These are phyloP conservation scores for Kradibia gibbosae DNA, from an alignment of 1,140 invertebrate species.

Conservation along the genomic window DNA sequence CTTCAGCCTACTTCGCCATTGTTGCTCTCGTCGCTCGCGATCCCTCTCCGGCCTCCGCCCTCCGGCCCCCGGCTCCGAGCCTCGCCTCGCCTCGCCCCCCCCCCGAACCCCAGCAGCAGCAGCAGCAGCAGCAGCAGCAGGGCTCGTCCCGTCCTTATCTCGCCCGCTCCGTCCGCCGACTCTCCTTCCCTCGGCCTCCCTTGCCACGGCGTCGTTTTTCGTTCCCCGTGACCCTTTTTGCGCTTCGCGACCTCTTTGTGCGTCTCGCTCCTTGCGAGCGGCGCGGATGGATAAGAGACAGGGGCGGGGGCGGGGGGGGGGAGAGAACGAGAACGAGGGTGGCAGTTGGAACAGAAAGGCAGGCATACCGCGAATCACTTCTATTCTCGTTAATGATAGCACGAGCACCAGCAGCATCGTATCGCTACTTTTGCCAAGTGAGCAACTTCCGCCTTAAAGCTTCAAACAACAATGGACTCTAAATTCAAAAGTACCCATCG, in stretches of 20 bases:
- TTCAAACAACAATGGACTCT: slow-evolving; percentile 63
- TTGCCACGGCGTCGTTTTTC: no score
- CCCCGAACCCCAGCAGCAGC: no score
- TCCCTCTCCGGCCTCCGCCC: slow-evolving; percentile 44
- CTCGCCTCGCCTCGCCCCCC: no score
- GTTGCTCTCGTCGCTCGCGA: slow-evolving; percentile 13
- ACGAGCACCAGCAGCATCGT: slow-evolving; percentile 44
- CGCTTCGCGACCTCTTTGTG: not conserved
- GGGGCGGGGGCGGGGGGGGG: no score
- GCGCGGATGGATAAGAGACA: not conserved
- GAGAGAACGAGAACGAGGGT: not conserved
- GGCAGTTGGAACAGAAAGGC: not conserved
- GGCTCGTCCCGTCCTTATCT: no score
- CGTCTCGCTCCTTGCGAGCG: not conserved
- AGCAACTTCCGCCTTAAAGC: slow-evolving; percentile 66
- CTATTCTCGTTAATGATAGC: slow-evolving; percentile 49
- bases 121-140: no score
- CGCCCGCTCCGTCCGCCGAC: no score
- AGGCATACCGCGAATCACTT: no score
- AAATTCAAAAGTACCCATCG: slow-evolving; percentile 67
- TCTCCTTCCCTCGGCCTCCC: no score
- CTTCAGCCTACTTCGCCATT: not conserved
- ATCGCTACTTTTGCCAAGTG: slow-evolving; percentile 70
- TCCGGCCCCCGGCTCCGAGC: no score
- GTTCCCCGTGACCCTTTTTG: not conserved